Evolutionary conservation across 2,797 vertebrate species (phyloP).

Genomic region (Channallabes apus): DNA sequence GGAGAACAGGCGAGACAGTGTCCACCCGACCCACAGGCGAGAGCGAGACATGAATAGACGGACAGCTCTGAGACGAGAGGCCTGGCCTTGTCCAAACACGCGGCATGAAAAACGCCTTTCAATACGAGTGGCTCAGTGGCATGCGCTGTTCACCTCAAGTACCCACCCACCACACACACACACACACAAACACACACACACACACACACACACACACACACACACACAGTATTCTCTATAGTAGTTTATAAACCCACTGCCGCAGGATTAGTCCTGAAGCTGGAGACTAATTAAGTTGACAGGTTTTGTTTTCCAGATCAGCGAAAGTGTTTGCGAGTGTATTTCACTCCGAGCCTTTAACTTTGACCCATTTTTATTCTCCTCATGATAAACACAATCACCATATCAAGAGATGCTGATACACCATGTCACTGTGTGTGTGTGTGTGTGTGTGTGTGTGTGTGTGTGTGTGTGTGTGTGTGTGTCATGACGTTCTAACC

Average conservation of each 20-base stretch:
- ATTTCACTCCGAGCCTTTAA: not conserved
- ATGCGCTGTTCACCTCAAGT: not conserved
- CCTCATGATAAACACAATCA: not conserved
- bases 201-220: not conserved
- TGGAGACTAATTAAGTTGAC: not conserved
- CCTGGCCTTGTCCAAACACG: conserved; percentile 15
- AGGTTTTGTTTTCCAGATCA: not conserved
- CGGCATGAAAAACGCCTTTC: conserved; percentile 32
- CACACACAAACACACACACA: not conserved
- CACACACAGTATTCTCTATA: not conserved
- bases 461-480: not conserved
- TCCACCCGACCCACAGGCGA: conserved; percentile 27
- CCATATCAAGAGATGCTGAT: not conserved
- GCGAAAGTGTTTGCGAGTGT: not conserved
- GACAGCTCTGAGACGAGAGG: conserved; percentile 43
- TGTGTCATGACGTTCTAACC: too few species aligned
- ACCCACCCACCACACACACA: not conserved
- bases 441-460: not conserved
- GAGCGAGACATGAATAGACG: conserved; percentile 24
- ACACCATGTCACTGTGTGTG: not conserved
- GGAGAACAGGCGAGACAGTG: conserved; percentile 50
- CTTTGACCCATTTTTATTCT: not conserved
- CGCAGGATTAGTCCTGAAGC: not conserved
- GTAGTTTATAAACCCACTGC: not conserved
- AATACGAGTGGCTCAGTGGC: conserved; percentile 13